A percentile compares a stretch with the other conserved stretches of the same genome.
phyloP scores from a whole-genome alignment of 2,888 invertebrate genomes.

The Amphipoea lucens region DNA sequence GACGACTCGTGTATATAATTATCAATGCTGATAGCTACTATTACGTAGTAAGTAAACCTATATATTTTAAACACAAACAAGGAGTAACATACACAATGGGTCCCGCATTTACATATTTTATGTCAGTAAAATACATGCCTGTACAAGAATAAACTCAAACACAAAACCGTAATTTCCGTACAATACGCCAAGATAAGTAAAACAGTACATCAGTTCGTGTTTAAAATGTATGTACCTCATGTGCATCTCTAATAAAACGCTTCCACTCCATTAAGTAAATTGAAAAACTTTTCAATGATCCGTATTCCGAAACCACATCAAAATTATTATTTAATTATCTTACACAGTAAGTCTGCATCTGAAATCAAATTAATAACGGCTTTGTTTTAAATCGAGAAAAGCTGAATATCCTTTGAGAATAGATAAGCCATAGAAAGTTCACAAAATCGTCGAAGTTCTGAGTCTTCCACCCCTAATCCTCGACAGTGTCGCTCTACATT shows the following conservation, averaged over 20 bases:
- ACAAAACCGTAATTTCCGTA: conserved; percentile 38
- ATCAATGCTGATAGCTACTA: not conserved
- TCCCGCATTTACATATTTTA: conserved; percentile 25
- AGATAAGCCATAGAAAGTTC: conserved; percentile 78
- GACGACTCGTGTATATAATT: not conserved
- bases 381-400: conserved; percentile 64
- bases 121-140: conserved; percentile 13
- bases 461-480: conserved; percentile 76
- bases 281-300: conserved; percentile 64
- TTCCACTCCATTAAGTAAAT: conserved; percentile 65
- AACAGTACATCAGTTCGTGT: conserved; percentile 48
- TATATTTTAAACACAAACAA: conserved; percentile 14
- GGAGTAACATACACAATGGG: not conserved
- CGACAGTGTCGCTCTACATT: conserved; percentile 74
- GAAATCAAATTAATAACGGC: conserved; percentile 67
- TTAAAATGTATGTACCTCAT: conserved; percentile 38
- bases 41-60: not conserved
- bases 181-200: conserved; percentile 51
- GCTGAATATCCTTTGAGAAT: conserved; percentile 69
- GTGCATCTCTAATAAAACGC: conserved; percentile 59
- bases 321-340: conserved; percentile 61
- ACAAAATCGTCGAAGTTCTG: conserved; percentile 76
- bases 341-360: conserved; percentile 53
- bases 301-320: conserved; percentile 55
- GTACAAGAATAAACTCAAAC: conserved; percentile 44